These are phyloP conservation scores for Ophiodon elongatus DNA, from an alignment of 2,113 vertebrate species.

Conservation along the genomic window DNA sequence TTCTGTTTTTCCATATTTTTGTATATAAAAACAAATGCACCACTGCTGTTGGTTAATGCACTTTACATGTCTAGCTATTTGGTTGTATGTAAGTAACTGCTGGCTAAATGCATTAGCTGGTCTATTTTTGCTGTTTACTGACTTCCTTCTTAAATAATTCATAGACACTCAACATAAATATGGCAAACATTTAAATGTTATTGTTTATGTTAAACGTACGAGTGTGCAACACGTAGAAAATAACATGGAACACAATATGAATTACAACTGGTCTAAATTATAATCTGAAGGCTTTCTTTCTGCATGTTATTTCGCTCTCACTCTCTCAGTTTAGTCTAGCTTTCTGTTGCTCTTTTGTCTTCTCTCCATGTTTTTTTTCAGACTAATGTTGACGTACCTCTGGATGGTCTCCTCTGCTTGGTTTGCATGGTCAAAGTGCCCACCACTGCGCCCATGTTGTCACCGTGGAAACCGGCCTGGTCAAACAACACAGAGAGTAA, in stretches of 20 bases:
- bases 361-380: conserved; percentile 21
- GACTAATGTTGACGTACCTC: conserved; percentile 88
- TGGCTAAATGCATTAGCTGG: neutral
- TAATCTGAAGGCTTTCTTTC: neutral
- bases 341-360: conserved; percentile 42
- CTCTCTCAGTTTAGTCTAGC: conserved; percentile 5
- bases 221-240: neutral
- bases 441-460: conserved; percentile 97
- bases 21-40: neutral
- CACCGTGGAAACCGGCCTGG: conserved; percentile 77
- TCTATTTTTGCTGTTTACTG: neutral
- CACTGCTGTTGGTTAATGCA: neutral
- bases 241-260: neutral
- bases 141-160: conserved; percentile 11
- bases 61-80: neutral
- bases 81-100: conserved; percentile 8
- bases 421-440: conserved; percentile 98
- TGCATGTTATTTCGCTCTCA: neutral
- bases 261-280: neutral
- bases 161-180: conserved; percentile 9
- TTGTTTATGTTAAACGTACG: neutral
- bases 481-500: conserved; percentile 70
- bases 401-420: conserved; percentile 94
- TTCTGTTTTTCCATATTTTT: neutral
- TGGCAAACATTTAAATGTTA: neutral